Conservation (phyloP, 2,113 vertebrate species). For the Urocolius indicus region DNA sequence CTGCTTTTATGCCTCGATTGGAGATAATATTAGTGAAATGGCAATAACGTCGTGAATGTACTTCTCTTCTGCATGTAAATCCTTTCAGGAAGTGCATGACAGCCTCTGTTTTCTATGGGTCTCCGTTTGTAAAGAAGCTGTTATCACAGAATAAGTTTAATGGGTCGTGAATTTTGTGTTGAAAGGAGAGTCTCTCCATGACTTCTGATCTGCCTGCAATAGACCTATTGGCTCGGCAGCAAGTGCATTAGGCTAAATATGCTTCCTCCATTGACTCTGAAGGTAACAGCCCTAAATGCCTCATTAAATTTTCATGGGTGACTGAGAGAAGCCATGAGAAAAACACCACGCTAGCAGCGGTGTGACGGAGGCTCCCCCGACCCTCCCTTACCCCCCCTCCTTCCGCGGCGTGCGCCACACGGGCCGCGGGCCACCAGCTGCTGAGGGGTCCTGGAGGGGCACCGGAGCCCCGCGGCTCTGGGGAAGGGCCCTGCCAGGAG, state of each 20-base stretch:
- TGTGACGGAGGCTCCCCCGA: background rate
- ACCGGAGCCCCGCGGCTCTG: background rate
- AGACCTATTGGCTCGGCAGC: conserved; percentile 72
- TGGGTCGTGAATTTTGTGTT: conserved; percentile 79
- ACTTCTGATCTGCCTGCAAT: conserved; percentile 70
- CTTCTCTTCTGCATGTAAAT: conserved; percentile 71
- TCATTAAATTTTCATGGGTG: conserved; percentile 84
- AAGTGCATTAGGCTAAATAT: conserved; percentile 78
- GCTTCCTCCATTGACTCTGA: conserved; percentile 80
- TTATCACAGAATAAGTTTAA: conserved; percentile 81
- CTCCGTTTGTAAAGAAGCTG: conserved; percentile 76
- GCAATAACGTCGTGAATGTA: conserved; percentile 51
- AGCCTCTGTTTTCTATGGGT: conserved; percentile 48
- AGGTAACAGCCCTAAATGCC: conserved; percentile 79
- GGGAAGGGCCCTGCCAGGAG: background rate
- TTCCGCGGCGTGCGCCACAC: too few species aligned
- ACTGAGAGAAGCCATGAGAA: conserved; percentile 70
- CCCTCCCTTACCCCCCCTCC: too few species aligned
- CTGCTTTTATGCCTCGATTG: conserved; percentile 43
- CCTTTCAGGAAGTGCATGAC: conserved; percentile 70
- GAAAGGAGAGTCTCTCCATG: conserved; percentile 67
- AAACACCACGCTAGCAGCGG: conserved; percentile 41
- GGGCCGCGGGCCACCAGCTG: background rate
- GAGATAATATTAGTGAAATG: conserved; percentile 22
- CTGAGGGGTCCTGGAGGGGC: too few species aligned